Evolutionary conservation across 2,113 vertebrate genomes (phyloP).

Genomic region (Montifringilla adamsi): DNA sequence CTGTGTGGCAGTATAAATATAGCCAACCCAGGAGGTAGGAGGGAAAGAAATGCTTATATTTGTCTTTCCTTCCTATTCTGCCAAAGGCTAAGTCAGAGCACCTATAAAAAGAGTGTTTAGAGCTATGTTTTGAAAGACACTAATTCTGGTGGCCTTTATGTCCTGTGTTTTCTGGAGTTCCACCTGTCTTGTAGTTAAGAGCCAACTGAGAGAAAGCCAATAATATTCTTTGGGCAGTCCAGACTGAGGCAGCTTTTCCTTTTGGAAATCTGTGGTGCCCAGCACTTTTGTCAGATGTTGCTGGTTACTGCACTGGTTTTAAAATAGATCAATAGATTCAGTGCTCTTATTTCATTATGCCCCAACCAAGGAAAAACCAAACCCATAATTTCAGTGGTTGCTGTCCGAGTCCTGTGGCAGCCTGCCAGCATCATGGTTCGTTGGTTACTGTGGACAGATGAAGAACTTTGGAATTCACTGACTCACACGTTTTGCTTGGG

Average conservation of each 20-base stretch:
- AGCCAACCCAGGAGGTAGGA: neutral
- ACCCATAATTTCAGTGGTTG: neutral
- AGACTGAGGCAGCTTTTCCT: neutral
- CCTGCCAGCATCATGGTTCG: neutral
- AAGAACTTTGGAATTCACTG: neutral
- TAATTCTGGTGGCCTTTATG: neutral
- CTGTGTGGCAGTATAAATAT: neutral
- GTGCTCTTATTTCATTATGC: neutral
- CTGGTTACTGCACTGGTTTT: neutral
- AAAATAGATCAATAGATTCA: neutral
- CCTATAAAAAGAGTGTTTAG: neutral
- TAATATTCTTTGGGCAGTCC: neutral
- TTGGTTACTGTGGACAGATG: neutral
- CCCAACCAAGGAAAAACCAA: neutral
- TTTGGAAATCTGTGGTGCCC: neutral
- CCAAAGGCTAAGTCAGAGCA: neutral
- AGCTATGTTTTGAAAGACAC: neutral
- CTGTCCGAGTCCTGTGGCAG: constrained; percentile 6
- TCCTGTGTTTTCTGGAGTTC: fast-evolving
- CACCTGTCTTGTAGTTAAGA: neutral
- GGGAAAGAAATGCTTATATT: neutral
- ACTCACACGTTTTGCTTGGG: neutral
- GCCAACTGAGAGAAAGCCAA: neutral
- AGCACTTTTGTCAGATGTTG: neutral
- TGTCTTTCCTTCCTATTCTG: neutral